Conservation (phyloP, 2,888 invertebrate genomes). For the Philereme transversata region DNA sequence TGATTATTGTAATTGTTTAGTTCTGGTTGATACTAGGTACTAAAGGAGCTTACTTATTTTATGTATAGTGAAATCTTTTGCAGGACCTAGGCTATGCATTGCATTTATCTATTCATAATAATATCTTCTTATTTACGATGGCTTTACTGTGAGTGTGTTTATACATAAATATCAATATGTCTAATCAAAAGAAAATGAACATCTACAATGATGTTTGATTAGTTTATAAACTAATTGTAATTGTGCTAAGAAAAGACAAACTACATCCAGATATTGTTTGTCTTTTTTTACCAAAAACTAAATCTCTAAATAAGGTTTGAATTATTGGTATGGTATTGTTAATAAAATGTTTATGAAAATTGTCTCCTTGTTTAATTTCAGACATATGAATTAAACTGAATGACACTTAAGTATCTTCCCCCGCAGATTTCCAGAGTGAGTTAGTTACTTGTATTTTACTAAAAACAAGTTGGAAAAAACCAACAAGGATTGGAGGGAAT, state of each 20-base stretch:
- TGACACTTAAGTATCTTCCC: too few species aligned
- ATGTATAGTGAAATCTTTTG: not conserved
- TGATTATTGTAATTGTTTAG: not conserved
- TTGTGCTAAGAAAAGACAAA: constrained; percentile 46
- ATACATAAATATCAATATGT: not conserved
- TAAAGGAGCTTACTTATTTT: not conserved
- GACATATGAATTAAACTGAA: not conserved
- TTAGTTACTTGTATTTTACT: too few species aligned
- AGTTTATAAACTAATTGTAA: constrained; percentile 18
- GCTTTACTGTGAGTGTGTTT: not conserved
- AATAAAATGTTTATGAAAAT: constrained; percentile 57
- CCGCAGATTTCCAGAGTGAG: too few species aligned
- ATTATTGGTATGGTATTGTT: constrained; percentile 67
- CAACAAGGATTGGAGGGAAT: too few species aligned
- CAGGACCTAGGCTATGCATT: not conserved
- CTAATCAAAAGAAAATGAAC: not conserved
- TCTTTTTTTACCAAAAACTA: constrained; percentile 45
- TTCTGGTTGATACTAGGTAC: not conserved
- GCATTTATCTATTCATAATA: constrained; percentile 6
- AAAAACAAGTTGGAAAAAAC: too few species aligned
- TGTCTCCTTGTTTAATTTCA: not conserved
- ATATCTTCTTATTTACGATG: not conserved
- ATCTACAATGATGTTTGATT: constrained; percentile 1
- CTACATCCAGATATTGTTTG: constrained; percentile 28
- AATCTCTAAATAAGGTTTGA: constrained; percentile 57